phyloP scores from a whole-genome alignment of 2,113 vertebrate genomes.

The Hyperopisus bebe region DNA sequence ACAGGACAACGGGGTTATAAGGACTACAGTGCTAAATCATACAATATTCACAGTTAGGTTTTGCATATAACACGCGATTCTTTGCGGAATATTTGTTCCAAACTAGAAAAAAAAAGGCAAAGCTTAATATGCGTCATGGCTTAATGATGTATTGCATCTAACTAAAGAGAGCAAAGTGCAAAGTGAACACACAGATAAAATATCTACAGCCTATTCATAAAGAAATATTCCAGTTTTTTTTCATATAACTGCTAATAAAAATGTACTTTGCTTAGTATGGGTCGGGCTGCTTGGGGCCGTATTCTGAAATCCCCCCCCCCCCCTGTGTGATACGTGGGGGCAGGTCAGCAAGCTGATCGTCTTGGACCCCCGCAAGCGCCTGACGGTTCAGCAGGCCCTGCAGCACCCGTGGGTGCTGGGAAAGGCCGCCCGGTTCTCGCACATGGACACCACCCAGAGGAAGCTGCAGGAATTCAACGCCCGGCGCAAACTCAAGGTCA shows the following conservation, averaged over 20 bases:
- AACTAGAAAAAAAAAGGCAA: neutral
- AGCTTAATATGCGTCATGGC: no score
- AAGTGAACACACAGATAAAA: neutral
- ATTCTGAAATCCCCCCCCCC: neutral
- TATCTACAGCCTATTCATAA: neutral
- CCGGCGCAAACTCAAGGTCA: constrained; percentile 77
- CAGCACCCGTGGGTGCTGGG: constrained; percentile 81
- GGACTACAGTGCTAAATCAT: neutral
- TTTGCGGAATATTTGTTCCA: neutral
- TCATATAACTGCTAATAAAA: neutral
- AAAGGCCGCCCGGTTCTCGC: constrained; percentile 73
- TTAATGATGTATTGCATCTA: neutral
- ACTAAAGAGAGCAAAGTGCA: neutral
- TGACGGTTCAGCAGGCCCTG: constrained; percentile 69
- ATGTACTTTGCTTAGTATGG: neutral
- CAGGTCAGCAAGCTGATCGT: constrained; percentile 79
- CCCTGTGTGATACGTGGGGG: neutral
- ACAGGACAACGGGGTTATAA: neutral
- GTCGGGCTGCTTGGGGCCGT: neutral
- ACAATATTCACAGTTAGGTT: neutral
- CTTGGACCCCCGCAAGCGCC: constrained; percentile 69
- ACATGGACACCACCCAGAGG: constrained; percentile 83
- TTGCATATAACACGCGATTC: neutral
- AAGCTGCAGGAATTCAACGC: constrained; percentile 84
- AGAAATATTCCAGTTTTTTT: neutral